Conservation (phyloP, 2,113 vertebrate species). For the Suncus etruscus region DNA sequence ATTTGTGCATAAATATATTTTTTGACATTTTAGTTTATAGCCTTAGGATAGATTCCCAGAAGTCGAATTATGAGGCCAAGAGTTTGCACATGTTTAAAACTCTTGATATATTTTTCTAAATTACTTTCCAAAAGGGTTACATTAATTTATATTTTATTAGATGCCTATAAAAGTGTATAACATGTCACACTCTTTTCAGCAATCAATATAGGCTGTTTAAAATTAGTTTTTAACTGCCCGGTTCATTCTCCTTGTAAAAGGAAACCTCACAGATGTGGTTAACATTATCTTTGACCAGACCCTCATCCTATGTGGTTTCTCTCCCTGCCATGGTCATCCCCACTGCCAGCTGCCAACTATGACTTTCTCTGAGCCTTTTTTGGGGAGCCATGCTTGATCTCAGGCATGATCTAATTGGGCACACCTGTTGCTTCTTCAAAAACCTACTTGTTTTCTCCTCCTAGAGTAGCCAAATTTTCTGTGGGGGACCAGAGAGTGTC, state of each 20-base stretch:
- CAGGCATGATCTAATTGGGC: not conserved
- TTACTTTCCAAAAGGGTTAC: constrained; percentile 69
- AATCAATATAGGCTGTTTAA: constrained; percentile 61
- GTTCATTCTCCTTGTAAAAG: constrained; percentile 24
- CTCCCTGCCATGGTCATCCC: not conserved
- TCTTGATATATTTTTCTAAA: constrained; percentile 68
- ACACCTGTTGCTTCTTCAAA: not conserved
- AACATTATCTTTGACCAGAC: not conserved
- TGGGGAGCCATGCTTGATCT: not conserved
- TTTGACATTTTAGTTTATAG: constrained; percentile 67
- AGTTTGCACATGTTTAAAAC: constrained; percentile 51
- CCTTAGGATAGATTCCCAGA: constrained; percentile 72
- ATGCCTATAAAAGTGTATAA: constrained; percentile 66
- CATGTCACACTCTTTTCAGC: constrained; percentile 27
- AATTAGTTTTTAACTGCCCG: constrained; percentile 60
- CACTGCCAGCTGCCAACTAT: not conserved
- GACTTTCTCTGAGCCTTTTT: not conserved
- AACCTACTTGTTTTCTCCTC: not conserved
- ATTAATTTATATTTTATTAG: constrained; percentile 74
- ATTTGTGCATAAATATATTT: constrained; percentile 56
- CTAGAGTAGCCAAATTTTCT: not conserved
- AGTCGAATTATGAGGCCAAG: constrained; percentile 62
- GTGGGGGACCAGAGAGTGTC: not conserved
- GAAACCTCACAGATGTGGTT: not conserved
- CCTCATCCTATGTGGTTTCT: not conserved